phyloP scores from a whole-genome alignment of 2,888 invertebrate genomes.

The Ormyrus labotus region DNA sequence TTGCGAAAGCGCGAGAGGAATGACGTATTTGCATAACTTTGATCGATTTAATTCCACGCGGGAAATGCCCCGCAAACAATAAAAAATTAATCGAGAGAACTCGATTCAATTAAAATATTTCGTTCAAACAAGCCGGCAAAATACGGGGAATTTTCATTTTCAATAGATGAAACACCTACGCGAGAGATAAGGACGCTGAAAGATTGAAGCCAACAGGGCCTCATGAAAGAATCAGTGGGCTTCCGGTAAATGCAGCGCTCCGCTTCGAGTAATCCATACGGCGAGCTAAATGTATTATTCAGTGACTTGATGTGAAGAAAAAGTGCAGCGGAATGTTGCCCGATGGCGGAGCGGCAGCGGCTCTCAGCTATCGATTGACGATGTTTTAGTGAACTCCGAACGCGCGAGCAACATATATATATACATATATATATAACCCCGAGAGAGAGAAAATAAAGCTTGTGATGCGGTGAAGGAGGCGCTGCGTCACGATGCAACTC shows the following conservation, averaged over 20 bases:
- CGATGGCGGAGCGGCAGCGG: background rate
- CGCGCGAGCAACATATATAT: background rate
- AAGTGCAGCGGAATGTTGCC: constrained; percentile 31
- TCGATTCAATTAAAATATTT: too few relatives aligned
- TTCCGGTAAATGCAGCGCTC: background rate
- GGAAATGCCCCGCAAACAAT: too few relatives aligned
- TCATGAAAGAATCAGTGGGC: constrained; percentile 9
- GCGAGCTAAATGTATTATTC: constrained; percentile 22
- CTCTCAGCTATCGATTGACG: constrained; percentile 24
- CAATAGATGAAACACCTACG: background rate
- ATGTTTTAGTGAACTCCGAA: constrained; percentile 9
- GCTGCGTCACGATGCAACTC: constrained; percentile 81
- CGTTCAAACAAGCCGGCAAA: too few relatives aligned
- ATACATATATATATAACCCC: background rate
- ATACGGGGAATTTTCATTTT: background rate
- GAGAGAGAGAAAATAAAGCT: constrained; percentile 5
- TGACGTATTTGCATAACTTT: too few relatives aligned
- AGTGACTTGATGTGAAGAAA: constrained; percentile 29
- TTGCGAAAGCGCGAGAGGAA: too few relatives aligned
- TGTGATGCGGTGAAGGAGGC: constrained; percentile 70
- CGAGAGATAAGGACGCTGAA: background rate
- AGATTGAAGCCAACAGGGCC: background rate
- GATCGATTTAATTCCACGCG: too few relatives aligned
- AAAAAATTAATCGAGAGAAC: too few relatives aligned
- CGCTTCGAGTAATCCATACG: constrained; percentile 10